Percentiles rank a stretch among this genome's conserved stretches.
phyloP scores from a whole-genome alignment of 2,113 vertebrate species.

The Numenius arquata region DNA sequence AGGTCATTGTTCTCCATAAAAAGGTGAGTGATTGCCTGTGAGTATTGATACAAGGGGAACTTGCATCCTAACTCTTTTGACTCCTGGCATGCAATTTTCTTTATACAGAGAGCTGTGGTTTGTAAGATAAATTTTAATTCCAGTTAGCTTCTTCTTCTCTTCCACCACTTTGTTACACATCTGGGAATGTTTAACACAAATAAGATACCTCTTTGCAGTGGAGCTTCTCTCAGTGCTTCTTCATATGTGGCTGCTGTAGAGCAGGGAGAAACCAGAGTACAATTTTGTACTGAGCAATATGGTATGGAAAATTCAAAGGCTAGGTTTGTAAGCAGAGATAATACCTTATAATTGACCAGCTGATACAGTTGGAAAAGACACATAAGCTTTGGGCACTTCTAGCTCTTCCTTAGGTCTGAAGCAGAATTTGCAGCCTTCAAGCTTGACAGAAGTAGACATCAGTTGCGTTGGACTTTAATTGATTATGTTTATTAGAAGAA shows the following conservation, averaged over 20 bases:
- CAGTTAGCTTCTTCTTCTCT: constrained; percentile 7
- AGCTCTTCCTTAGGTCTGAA: neutral
- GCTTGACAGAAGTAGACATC: neutral
- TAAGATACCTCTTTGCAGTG: neutral
- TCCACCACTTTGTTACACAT: neutral
- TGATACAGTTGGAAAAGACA: neutral
- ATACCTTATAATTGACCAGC: neutral
- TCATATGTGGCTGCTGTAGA: neutral
- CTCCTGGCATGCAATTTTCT: neutral
- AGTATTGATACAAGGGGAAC: neutral
- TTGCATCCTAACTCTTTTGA: neutral
- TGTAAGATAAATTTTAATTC: neutral
- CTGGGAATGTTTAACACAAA: neutral
- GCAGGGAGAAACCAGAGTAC: neutral
- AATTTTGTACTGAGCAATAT: neutral
- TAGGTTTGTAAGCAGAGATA: neutral
- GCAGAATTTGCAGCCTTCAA: neutral
- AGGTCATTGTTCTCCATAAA: constrained; percentile 17
- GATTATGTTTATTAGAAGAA: neutral
- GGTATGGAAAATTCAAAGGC: neutral
- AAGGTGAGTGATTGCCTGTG: neutral
- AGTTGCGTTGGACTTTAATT: neutral
- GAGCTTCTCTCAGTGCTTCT: neutral
- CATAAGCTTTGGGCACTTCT: neutral
- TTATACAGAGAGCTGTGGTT: neutral